Evolutionary conservation across 2,888 invertebrate species (phyloP).

Genomic region (Blastobasis lacticolella): DNA sequence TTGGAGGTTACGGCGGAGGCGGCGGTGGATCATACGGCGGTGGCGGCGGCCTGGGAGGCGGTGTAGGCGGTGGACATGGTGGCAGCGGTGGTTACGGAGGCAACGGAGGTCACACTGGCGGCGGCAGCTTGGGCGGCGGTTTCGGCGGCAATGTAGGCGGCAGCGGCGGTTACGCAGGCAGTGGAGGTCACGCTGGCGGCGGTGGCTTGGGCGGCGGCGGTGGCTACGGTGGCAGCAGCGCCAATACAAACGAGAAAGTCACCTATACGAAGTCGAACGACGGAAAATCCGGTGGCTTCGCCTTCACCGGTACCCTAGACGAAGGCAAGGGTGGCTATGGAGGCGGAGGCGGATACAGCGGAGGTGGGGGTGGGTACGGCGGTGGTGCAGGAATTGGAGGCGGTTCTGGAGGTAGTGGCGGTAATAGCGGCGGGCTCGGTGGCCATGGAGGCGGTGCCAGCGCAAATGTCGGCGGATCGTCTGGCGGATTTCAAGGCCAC

Average conservation of each 20-base stretch:
- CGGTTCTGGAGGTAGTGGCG: neutral
- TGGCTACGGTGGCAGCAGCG: neutral
- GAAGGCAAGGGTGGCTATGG: conserved; percentile 13
- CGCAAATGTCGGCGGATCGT: neutral
- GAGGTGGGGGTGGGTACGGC: neutral
- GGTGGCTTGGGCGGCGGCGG: conserved; percentile 3
- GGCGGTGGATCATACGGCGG: conserved; percentile 12
- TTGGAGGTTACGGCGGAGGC: conserved; percentile 31
- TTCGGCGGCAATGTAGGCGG: conserved; percentile 10
- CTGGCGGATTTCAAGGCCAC: too few species aligned
- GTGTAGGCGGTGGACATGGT: conserved; percentile 3
- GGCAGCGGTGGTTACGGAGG: conserved; percentile 1
- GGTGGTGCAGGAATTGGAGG: neutral
- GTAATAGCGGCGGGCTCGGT: neutral
- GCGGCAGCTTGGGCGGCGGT: neutral
- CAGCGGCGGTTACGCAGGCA: conserved; percentile 2
- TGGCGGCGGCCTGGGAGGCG: conserved; percentile 8
- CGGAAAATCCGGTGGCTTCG: conserved; percentile 63
- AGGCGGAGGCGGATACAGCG: neutral
- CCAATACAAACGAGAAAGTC: conserved; percentile 29
- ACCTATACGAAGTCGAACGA: conserved; percentile 49
- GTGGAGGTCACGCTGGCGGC: neutral
- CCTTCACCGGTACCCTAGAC: conserved; percentile 46
- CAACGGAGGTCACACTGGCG: conserved; percentile 10
- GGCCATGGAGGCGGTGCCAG: neutral